A percentile compares a stretch with the other conserved stretches of the same genome.
phyloP scores from a whole-genome alignment of 2,113 vertebrate species.

The Coryphaenoides rupestris region DNA sequence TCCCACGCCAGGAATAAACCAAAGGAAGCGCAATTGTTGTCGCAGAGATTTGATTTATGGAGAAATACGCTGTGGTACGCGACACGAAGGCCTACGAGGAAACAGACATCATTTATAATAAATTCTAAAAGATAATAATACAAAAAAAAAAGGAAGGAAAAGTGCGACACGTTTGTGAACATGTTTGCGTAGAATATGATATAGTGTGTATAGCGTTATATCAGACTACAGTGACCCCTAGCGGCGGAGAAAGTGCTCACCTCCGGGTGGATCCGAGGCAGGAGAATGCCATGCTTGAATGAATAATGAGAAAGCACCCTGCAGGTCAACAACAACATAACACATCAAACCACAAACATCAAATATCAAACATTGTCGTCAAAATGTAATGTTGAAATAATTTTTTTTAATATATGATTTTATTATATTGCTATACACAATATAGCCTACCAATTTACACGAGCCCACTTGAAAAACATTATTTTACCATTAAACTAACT shows the following conservation, averaged over 20 bases:
- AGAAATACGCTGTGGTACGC: constrained; percentile 65
- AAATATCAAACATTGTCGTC: not conserved
- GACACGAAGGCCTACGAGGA: not conserved
- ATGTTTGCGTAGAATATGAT: constrained; percentile 14
- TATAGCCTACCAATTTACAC: not conserved
- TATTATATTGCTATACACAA: too few relatives aligned
- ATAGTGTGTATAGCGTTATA: not conserved
- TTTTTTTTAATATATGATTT: not conserved
- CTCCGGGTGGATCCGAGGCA: constrained; percentile 78
- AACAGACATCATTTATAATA: not conserved
- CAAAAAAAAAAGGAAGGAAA: too few relatives aligned
- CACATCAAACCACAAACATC: not conserved
- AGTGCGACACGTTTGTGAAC: constrained; percentile 36
- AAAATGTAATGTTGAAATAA: too few relatives aligned
- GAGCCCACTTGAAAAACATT: not conserved
- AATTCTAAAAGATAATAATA: too few relatives aligned
- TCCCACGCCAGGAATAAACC: constrained; percentile 99
- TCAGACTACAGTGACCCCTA: constrained; percentile 70
- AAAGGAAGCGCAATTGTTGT: constrained; percentile 98
- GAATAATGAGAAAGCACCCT: constrained; percentile 94
- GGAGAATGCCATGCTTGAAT: constrained; percentile 90
- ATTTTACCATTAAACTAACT: not conserved
- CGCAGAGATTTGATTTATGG: constrained; percentile 75
- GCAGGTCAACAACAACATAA: constrained; percentile 21
- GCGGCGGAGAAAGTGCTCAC: constrained; percentile 71